A percentile compares a stretch with the other conserved stretches of the same genome.
Evolutionary conservation across 2,113 vertebrate genomes (phyloP).

Genomic region (Turnix velox): DNA sequence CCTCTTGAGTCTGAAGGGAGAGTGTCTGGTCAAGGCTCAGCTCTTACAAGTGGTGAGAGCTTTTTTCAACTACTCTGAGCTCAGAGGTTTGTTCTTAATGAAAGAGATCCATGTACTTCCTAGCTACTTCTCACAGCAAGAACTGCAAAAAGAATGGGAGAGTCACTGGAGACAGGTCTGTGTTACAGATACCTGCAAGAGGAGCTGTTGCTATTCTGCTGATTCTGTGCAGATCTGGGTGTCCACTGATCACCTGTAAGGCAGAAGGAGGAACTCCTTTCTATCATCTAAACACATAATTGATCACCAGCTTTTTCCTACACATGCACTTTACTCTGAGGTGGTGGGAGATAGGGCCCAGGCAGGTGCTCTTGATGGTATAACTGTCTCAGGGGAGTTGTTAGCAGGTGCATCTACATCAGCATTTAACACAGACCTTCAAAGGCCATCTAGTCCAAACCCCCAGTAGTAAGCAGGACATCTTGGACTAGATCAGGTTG

Average conservation of each 20-base stretch:
- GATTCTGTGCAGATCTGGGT: not conserved
- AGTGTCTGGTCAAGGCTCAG: not conserved
- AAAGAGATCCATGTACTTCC: not conserved
- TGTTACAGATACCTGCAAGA: not conserved
- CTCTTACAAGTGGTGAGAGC: not conserved
- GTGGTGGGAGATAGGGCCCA: not conserved
- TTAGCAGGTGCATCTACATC: not conserved
- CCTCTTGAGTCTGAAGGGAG: not conserved
- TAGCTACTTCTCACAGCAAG: not conserved
- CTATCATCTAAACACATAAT: not conserved
- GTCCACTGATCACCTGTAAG: not conserved
- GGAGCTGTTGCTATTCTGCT: not conserved
- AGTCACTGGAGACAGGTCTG: not conserved
- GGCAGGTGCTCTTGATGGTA: no score
- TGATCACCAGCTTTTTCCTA: not conserved
- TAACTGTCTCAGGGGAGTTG: not conserved
- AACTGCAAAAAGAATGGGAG: not conserved
- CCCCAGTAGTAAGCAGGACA: no score
- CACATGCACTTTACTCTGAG: not conserved
- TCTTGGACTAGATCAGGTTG: no score
- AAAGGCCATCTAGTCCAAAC: no score
- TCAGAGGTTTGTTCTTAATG: constrained; percentile 8
- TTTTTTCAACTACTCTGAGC: not conserved
- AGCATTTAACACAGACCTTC: not conserved
- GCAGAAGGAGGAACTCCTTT: not conserved